Conservation (phyloP, 2,888 invertebrate species). For the Antheraea yamamai region DNA sequence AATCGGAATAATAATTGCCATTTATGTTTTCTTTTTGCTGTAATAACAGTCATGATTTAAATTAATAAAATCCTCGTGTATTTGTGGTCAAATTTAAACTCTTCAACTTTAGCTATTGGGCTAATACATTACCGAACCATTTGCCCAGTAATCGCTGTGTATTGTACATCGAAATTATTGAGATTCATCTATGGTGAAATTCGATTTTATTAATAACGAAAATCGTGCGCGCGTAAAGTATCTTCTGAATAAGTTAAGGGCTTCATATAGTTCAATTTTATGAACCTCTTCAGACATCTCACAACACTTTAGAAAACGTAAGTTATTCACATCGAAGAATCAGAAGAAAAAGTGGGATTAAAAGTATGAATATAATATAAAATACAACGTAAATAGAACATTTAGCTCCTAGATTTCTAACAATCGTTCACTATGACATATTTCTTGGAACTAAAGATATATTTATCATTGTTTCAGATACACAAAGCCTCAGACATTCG, state of each 20-base stretch:
- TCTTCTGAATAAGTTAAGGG: too few relatives aligned
- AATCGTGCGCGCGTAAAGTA: too few relatives aligned
- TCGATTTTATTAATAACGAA: too few relatives aligned
- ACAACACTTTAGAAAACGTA: not conserved
- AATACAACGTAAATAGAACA: slow-evolving; percentile 22
- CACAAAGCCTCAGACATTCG: slow-evolving; percentile 98
- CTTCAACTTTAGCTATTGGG: slow-evolving; percentile 37
- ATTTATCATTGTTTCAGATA: slow-evolving; percentile 86
- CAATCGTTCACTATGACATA: slow-evolving; percentile 7
- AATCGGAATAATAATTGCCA: slow-evolving; percentile 63
- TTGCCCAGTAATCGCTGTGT: too few relatives aligned
- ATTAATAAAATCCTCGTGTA: slow-evolving; percentile 62
- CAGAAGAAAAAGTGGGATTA: not conserved
- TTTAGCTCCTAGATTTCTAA: slow-evolving; percentile 10
- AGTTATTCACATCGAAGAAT: not conserved
- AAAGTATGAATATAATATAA: not conserved
- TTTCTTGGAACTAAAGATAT: slow-evolving; percentile 18
- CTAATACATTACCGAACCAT: slow-evolving; percentile 9
- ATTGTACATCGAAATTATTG: too few relatives aligned
- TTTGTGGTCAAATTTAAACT: slow-evolving; percentile 52
- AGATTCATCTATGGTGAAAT: too few relatives aligned
- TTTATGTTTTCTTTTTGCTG: slow-evolving; percentile 57
- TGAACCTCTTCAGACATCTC: not conserved
- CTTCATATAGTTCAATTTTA: not conserved
- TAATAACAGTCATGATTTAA: slow-evolving; percentile 69